These are phyloP conservation scores for Stenopsyche tienmushanensis DNA, from an alignment of 1,140 invertebrate genomes.

Conservation along the genomic window DNA sequence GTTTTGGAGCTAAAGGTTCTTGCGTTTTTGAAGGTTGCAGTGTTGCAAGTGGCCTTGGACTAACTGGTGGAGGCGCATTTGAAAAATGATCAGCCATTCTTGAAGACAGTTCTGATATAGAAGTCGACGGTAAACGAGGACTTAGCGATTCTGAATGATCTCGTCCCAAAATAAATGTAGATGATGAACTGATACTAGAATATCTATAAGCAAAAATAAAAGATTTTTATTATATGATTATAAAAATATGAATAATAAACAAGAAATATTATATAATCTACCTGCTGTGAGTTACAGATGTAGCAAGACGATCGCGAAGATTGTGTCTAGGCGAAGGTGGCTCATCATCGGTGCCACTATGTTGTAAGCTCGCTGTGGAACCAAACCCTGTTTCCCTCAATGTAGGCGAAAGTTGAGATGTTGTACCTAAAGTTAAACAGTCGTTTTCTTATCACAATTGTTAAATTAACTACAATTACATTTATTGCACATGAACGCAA, in stretches of 20 bases:
- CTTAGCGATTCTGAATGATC: conserved; percentile 19
- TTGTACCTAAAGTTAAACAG: conserved; percentile 44
- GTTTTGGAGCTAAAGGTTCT: conserved; percentile 6
- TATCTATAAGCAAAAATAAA: conserved; percentile 34
- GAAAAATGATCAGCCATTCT: conserved; percentile 29
- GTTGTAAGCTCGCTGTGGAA: conserved; percentile 30
- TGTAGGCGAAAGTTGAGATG: conserved; percentile 49
- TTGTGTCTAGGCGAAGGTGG: conserved; percentile 27
- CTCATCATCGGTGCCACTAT: conserved; percentile 22
- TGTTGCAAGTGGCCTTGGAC: conserved; percentile 26
- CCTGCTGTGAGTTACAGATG: conserved; percentile 7
- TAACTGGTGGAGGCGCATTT: conserved; percentile 34
- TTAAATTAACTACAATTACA: conserved; percentile 1
- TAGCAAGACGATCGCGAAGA: neutral
- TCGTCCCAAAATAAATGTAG: conserved; percentile 11
- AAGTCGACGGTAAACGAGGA: conserved; percentile 24
- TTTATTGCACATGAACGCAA: conserved; percentile 1
- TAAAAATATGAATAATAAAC: neutral
- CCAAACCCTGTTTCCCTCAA: conserved; percentile 42
- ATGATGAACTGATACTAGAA: conserved; percentile 33
- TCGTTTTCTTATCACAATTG: too few species aligned
- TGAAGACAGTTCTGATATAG: conserved; percentile 34
- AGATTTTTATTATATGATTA: neutral
- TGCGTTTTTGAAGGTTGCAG: conserved; percentile 12
- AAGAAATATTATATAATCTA: neutral